Evolutionary conservation across 2,797 vertebrate species (phyloP).

Genomic region (Gallinago nigripennis): DNA sequence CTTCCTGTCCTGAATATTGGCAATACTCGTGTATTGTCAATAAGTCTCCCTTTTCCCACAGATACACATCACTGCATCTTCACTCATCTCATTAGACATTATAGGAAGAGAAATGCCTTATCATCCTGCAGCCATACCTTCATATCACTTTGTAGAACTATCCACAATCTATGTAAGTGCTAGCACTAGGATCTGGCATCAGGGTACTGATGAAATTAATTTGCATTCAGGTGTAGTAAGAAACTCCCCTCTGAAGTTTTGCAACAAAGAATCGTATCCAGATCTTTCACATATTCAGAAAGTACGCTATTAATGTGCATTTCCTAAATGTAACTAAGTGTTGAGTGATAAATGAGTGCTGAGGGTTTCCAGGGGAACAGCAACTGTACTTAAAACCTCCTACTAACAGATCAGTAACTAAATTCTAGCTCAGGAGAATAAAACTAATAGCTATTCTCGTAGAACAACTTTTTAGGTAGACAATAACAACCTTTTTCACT

Average conservation of each 20-base stretch:
- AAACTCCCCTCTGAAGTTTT: neutral
- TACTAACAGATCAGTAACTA: neutral
- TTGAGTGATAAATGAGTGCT: neutral
- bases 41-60: neutral
- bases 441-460: neutral
- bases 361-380: neutral
- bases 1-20: neutral
- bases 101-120: neutral
- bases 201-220: neutral
- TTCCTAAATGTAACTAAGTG: neutral
- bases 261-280: neutral
- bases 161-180: rapidly evolving
- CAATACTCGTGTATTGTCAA: too few species aligned
- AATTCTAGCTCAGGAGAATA: neutral
- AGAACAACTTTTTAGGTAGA: neutral
- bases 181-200: neutral
- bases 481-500: neutral
- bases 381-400: neutral
- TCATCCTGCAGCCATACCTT: neutral
- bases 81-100: neutral
- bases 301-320: neutral
- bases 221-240: neutral
- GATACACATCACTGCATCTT: neutral
- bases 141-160: neutral
- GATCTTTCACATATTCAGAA: neutral